Base-by-base conservation (phyloP, 2,797 vertebrate species). In the Ibycter americanus region DNA sequence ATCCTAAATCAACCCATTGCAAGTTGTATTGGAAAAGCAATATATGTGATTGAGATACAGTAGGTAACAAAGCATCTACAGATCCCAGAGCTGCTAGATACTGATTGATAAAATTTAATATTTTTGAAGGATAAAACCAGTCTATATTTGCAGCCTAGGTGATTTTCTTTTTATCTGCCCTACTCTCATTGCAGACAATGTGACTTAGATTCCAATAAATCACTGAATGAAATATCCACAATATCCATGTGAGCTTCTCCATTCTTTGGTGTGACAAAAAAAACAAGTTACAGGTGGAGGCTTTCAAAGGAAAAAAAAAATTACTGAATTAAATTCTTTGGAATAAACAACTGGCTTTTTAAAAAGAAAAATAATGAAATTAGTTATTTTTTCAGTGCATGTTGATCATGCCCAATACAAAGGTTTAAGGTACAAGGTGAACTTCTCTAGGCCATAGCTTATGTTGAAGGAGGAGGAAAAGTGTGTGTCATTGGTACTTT, bases 41-140 rank as follows among this genome's bases (percentile, higher is more conserved):
- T 96, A 83, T 62, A 38, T 70, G 26, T 90, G 96, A 94, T 81
- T 94, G 97, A 98, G 94, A 88, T 96, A 94, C 14, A 88, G 84
- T 89, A 93, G 87, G 83, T 91, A 83, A 95, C 93, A 96, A 94
- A 97, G 67, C 68, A 85, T 4, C 56, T 82, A 38, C 81, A 74
- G 72, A 42, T 83, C 95, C 78, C 20, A 40, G 62, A 94, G 91
- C 93, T 95, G 81, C 82, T 93, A 94, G 96, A 95, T 93, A 93
- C 91, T 96, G 94, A 96, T 86, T 89, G 96, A 97, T 97, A 97
- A 98, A 95, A 94, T 95, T 86, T 97, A 97, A 95, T 98, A 97
- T 96, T 97, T 97, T 89, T 93, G 95, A 97, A 79, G 81, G 86
- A 83, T 79, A 94, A 96, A 91, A 40, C 31, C 49, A 89, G 70